A percentile compares a stretch with the other conserved stretches of the same genome.
Evolutionary conservation across 2,113 vertebrate species (phyloP).

Genomic region (Lepus americanus): DNA sequence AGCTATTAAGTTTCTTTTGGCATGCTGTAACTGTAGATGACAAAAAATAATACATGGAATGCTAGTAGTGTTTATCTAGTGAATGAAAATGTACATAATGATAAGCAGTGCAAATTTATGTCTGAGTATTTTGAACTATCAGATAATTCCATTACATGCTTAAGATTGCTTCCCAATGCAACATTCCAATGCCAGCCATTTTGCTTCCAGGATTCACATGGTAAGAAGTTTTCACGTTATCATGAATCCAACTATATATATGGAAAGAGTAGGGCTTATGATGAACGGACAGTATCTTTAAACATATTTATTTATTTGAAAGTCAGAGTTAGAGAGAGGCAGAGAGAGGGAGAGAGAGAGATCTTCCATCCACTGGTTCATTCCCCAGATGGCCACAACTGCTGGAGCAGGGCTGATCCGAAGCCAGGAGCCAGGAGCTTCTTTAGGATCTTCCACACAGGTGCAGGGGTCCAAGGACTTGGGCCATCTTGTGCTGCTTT

Average conservation of each 20-base stretch:
- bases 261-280: neutral
- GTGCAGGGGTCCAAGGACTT: no score
- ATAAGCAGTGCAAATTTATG: neutral
- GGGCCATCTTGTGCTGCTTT: no score
- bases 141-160: neutral
- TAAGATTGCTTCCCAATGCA: neutral
- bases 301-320: no score
- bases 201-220: neutral
- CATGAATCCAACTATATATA: neutral
- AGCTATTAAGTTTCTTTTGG: neutral
- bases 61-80: neutral
- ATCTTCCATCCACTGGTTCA: no score
- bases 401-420: no score
- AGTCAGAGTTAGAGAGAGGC: no score
- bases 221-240: constrained; percentile 1
- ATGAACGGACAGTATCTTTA: neutral
- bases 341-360: no score
- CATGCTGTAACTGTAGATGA: neutral
- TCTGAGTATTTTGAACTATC: neutral
- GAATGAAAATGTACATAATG: neutral
- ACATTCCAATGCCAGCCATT: neutral
- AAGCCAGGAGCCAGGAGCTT: no score
- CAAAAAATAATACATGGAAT: neutral
- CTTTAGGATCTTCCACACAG: no score
- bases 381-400: no score